phyloP scores from a whole-genome alignment of 2,797 vertebrate genomes.

The Hypotaenidia okinawae region DNA sequence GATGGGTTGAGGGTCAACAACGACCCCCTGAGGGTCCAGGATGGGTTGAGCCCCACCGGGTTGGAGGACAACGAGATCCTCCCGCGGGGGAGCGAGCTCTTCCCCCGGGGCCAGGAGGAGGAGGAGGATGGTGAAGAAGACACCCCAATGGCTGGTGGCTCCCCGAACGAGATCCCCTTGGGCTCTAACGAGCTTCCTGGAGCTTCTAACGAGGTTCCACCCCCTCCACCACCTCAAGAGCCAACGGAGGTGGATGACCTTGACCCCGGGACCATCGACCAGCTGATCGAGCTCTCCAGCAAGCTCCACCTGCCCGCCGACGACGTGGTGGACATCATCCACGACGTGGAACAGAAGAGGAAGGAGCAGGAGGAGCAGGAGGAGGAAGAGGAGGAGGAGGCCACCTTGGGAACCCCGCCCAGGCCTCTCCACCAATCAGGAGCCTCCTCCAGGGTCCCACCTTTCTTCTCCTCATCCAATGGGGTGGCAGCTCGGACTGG shows the following conservation, averaged over 20 bases:
- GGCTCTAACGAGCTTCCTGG: background rate
- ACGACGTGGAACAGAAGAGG: background rate
- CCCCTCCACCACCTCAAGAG: background rate
- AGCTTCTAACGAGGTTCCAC: background rate
- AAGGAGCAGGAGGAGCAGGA: background rate
- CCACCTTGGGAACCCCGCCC: too few relatives aligned
- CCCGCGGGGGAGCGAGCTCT: background rate
- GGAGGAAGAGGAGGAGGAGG: too few relatives aligned
- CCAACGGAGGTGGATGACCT: background rate
- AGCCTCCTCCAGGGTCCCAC: too few relatives aligned
- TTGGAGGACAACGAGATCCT: background rate
- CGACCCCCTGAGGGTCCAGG: background rate
- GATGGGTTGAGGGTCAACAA: fast-evolving
- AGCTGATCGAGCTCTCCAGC: background rate
- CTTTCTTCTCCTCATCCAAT: too few relatives aligned
- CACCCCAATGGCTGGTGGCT: too few relatives aligned
- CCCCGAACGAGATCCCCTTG: background rate
- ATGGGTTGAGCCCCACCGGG: background rate
- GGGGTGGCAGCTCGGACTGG: too few relatives aligned
- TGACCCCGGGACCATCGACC: background rate
- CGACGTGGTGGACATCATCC: background rate
- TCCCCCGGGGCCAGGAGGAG: background rate
- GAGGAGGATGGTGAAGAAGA: too few relatives aligned
- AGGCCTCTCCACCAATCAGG: too few relatives aligned
- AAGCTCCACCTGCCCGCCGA: background rate